Conservation (phyloP, 1,140 invertebrate species). For the Drosophila ironensis region DNA sequence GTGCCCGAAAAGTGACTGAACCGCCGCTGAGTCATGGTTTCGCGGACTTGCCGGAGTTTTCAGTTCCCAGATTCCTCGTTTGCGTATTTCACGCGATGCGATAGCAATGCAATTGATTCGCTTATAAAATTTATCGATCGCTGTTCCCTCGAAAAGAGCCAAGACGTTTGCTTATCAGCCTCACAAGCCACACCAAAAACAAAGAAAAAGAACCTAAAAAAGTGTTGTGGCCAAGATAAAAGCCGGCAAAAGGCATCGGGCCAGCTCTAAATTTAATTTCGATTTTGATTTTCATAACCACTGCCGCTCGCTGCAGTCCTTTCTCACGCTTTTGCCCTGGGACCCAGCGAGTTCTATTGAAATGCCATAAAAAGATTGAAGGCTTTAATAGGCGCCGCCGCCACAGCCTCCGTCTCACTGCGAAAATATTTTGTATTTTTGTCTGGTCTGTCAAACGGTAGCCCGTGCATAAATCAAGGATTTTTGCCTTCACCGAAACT, state of each 20-base stretch:
- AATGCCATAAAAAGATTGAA: slow-evolving; percentile 77
- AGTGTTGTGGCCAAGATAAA: slow-evolving; percentile 60
- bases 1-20: slow-evolving; percentile 7
- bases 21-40: slow-evolving; percentile 36
- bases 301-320: slow-evolving; percentile 20
- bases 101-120: slow-evolving; percentile 75
- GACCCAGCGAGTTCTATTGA: slow-evolving; percentile 63
- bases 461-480: slow-evolving; percentile 78
- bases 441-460: slow-evolving; percentile 71
- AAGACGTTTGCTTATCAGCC: slow-evolving; percentile 44
- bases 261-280: slow-evolving; percentile 42
- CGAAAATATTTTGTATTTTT: background rate
- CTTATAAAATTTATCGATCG: slow-evolving; percentile 80
- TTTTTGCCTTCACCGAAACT: slow-evolving; percentile 51
- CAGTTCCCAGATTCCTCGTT: slow-evolving; percentile 36
- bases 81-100: slow-evolving; percentile 78
- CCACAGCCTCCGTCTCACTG: slow-evolving; percentile 14
- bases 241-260: slow-evolving; percentile 12
- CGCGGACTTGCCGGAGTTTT: background rate
- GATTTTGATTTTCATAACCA: slow-evolving; percentile 70
- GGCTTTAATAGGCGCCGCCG: slow-evolving; percentile 77
- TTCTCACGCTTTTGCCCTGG: slow-evolving; percentile 34
- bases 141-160: slow-evolving; percentile 39
- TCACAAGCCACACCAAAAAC: background rate
- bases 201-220: background rate